Base-by-base conservation (phyloP, 1,140 invertebrate species). In the Gonatopus flavifemur region DNA sequence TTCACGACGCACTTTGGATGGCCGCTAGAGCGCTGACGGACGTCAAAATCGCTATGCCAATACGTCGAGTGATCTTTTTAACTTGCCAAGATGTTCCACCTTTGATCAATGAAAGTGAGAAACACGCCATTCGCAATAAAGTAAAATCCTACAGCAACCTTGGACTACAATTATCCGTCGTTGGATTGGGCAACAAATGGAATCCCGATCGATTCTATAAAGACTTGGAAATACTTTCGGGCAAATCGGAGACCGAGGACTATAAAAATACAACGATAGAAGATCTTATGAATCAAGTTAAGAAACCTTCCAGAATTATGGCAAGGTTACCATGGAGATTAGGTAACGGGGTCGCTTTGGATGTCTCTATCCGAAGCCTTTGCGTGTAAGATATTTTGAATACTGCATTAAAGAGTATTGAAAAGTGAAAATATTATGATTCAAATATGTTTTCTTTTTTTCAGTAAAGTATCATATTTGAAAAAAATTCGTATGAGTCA, bases 221-320 rank as follows among this genome's bases (percentile, higher is more conserved):
- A 52, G 62, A 72, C 32, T 20, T 72, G 12, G 64, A 67, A 37
- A 54, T 62, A 6, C 18, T 66, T 1, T 59, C 66, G 0, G 38
- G 46, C 3, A 52, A 55, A 15, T 35, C 52, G 2, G 22, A 48
- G 0, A 9, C n/a, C 6, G 32, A 49, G 15, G 49, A 56, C 36
- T 64, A 62, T 9, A 55, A 33, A 43, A 41, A 12, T 31, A 52
- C 33, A n/a, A 32, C 42, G n/a, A 20, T 66, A 3, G 28, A 42
- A 1, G 64, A 70, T 20, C 10, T 69, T 13, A 36, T 64, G 12
- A 31, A 48, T 2, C 47, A 64, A 46, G 38, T 69, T n/a, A 53
- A 58, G 42, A 36, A 52, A 9, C 49, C 54, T 9, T 54, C 52
- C 6, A 66, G 51, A 44, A 55, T 49, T 15, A 55, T 54, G 6